Percentiles rank a stretch among this genome's conserved stretches.
These are phyloP conservation scores for Dione vanillae DNA, from an alignment of 2,888 invertebrate species.

Conservation along the genomic window DNA sequence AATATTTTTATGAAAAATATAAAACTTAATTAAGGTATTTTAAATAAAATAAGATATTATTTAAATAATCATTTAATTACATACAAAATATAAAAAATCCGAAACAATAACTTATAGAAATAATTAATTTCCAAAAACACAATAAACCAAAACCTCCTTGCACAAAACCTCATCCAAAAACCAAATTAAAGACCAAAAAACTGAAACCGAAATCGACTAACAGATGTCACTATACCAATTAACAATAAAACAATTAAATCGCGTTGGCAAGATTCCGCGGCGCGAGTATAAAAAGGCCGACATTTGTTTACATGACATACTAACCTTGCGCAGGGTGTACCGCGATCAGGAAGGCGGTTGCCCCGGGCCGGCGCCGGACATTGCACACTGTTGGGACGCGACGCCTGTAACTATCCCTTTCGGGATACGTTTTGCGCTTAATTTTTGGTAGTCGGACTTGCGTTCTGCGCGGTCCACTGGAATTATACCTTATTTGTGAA, in stretches of 20 bases:
- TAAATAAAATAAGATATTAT: too few relatives aligned
- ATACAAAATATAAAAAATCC: too few relatives aligned
- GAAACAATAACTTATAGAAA: too few relatives aligned
- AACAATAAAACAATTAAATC: conserved; percentile 54
- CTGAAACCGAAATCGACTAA: conserved; percentile 48
- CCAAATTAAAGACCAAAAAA: not conserved
- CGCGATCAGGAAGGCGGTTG: conserved; percentile 88
- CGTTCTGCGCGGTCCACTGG: conserved; percentile 84
- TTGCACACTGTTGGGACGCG: conserved; percentile 86
- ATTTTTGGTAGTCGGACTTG: conserved; percentile 87
- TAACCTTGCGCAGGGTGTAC: conserved; percentile 90
- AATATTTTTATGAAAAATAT: too few relatives aligned
- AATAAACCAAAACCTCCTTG: conserved; percentile 1
- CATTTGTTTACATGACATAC: conserved; percentile 63
- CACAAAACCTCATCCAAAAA: not conserved
- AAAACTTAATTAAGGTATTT: too few relatives aligned
- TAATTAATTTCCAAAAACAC: not conserved
- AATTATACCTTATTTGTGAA: not conserved
- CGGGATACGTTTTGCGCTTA: conserved; percentile 85
- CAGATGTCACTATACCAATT: conserved; percentile 66
- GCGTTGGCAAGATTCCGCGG: conserved; percentile 62
- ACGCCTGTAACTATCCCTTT: conserved; percentile 85
- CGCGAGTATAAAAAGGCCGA: conserved; percentile 54
- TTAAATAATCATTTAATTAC: too few relatives aligned
- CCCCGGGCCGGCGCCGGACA: conserved; percentile 86